Conservation (phyloP, 1,140 invertebrate genomes). For the Diprion similis region DNA sequence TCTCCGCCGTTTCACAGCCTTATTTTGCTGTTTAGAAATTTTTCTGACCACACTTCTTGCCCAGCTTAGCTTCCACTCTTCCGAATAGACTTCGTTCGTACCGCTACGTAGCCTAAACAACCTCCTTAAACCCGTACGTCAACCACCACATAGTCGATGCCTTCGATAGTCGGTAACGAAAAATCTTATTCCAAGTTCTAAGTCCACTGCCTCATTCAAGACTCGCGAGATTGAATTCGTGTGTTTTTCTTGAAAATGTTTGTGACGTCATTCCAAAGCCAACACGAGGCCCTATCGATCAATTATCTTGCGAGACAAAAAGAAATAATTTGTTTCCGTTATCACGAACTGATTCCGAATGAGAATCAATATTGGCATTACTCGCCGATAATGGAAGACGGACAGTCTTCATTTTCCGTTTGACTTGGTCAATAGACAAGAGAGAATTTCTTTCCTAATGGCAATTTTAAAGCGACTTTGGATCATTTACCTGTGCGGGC, state of each 20-base stretch:
- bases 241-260: too few species aligned
- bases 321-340: constrained; percentile 40
- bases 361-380: constrained; percentile 36
- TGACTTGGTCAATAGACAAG: not conserved
- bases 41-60: constrained; percentile 44
- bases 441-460: constrained; percentile 10
- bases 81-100: constrained; percentile 51
- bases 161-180: not conserved
- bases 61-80: constrained; percentile 39
- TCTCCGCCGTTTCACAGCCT: constrained; percentile 19
- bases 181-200: not conserved
- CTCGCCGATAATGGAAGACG: constrained; percentile 26
- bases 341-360: constrained; percentile 26
- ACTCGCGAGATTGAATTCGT: not conserved
- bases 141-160: not conserved
- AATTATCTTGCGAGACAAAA: constrained; percentile 30
- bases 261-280: constrained; percentile 15
- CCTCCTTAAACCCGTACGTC: not conserved
- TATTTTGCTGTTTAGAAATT: constrained; percentile 54
- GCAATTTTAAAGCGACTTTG: too few species aligned
- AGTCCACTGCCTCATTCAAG: not conserved
- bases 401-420: constrained; percentile 11
- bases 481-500: too few species aligned
- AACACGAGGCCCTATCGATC: constrained; percentile 33
- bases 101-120: constrained; percentile 54